Base-by-base conservation (phyloP, 1,140 invertebrate genomes). In the Hermatobates lingyangjiaoensis region DNA sequence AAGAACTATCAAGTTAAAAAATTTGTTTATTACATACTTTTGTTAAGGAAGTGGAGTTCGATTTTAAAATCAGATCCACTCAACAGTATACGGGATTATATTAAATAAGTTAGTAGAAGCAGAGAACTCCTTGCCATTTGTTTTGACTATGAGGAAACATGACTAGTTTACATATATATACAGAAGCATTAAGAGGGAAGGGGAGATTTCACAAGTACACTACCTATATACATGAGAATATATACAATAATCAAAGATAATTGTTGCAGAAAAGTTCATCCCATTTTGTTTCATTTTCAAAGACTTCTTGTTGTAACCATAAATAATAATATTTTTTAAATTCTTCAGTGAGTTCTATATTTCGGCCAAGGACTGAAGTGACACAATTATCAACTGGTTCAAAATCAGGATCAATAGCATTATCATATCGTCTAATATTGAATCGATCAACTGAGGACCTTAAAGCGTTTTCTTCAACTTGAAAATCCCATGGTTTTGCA, bases 291-390 rank as follows among this genome's bases (percentile, higher is more conserved):
- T 75, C 74, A 55, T 79, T 81, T 60, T 87, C 81, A 66, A 89
- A 96, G 3, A 99, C 95, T 73, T 98, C 94, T 63, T 91, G 80
- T 60, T 98, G 82, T 24, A 98, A 68, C 95, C 95, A 99, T 12
- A 85, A 64, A 62, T 94, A 85, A 68, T 98, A 98, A 66, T 98
- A 90, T 57, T 83, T 77, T 68, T 94, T 95, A 62, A 98, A 98
- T 63, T 93, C 90, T 27, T 92, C 86, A 25, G 86, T 92, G 45
- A 98, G 71, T 61, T 95, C 86, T 47, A 87, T 59, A 1, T 68
- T 62, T 73, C 76, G 70, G 24, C 87, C 86, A 3, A 95, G 72
- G 5, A 90, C 83, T 63, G 83, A 88, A 18, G 77, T 81, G 23
- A 89, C 72, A 61, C 80, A 86, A 54, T 83, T 87, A 61, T 95